These are phyloP conservation scores for Hystrix brachyura DNA, from an alignment of 2,113 vertebrate species.

Conservation along the genomic window DNA sequence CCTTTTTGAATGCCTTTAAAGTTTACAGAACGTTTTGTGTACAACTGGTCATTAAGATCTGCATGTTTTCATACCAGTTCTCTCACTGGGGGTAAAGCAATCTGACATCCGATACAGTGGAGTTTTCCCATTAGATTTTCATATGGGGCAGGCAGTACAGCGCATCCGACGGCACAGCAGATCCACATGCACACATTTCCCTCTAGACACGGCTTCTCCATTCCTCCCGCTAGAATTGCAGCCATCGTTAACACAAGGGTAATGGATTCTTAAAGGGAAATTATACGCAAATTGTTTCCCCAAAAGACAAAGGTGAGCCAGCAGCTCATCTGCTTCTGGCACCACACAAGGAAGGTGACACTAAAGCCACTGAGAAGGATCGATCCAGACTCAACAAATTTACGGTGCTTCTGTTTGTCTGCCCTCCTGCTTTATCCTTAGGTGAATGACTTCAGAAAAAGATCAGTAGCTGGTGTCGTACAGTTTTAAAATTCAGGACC, in stretches of 20 bases:
- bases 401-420: not conserved
- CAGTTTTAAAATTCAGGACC: not conserved
- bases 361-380: not conserved
- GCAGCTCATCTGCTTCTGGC: not conserved
- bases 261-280: not conserved
- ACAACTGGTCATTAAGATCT: not conserved
- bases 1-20: not conserved
- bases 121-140: slow-evolving; percentile 17
- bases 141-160: not conserved
- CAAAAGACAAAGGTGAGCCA: not conserved
- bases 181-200: not conserved
- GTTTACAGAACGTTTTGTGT: not conserved
- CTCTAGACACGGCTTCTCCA: not conserved
- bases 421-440: not conserved
- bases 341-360: not conserved
- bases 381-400: not conserved
- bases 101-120: not conserved
- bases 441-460: not conserved
- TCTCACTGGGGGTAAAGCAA: not conserved
- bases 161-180: not conserved
- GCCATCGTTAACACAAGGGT: not conserved
- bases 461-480: not conserved
- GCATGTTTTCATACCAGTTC: not conserved
- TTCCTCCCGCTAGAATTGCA: not conserved
- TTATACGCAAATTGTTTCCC: not conserved